These are phyloP conservation scores for Danio rerio DNA, from an alignment of 2,113 vertebrate species.

Conservation along the genomic window DNA sequence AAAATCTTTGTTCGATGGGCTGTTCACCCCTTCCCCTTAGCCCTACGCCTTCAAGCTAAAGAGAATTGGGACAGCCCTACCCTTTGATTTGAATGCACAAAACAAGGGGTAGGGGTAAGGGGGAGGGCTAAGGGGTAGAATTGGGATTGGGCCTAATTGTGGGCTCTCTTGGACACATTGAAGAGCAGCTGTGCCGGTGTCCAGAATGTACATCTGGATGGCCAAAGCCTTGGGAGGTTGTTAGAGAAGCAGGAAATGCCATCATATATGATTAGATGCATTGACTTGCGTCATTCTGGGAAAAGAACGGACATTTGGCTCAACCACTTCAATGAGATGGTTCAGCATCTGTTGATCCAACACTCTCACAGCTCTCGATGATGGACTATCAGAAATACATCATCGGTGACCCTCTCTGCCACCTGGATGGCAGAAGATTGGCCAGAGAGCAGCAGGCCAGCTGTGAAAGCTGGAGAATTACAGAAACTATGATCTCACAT, in stretches of 20 bases:
- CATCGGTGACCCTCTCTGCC: conserved; percentile 19
- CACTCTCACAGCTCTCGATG: background rate
- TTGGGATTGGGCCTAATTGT: no score
- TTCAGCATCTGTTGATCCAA: conserved; percentile 7
- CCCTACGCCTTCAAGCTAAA: no score
- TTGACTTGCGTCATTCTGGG: background rate
- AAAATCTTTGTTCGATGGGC: no score
- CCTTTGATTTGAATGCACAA: no score
- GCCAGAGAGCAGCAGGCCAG: background rate
- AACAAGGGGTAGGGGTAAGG: no score
- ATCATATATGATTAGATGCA: background rate
- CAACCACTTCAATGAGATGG: background rate
- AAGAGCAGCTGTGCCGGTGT: no score
- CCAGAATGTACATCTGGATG: background rate
- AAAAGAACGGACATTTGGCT: background rate
- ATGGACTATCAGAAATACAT: background rate
- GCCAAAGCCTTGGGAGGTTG: background rate
- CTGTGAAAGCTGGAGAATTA: background rate
- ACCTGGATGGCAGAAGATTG: conserved; percentile 9
- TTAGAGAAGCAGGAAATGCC: background rate
- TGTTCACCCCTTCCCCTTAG: no score
- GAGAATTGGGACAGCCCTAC: no score
- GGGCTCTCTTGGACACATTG: no score
- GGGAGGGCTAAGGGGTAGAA: no score
- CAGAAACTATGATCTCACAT: background rate